A percentile compares a stretch with the other conserved stretches of the same genome.
phyloP scores from a whole-genome alignment of 2,888 invertebrate genomes.

The Cantharis rustica region DNA sequence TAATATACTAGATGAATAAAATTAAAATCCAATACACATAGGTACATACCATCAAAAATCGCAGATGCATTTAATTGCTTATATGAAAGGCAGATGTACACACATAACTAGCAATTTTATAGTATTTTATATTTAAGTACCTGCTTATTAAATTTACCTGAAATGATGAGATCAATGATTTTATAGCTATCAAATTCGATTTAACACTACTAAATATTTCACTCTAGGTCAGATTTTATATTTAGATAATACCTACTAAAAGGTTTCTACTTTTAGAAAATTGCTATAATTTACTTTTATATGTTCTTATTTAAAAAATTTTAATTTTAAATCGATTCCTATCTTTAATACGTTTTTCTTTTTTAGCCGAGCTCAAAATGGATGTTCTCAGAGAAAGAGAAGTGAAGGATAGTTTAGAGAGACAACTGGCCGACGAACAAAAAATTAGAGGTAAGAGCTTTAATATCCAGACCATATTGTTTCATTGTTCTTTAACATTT shows the following conservation, averaged over 20 bases:
- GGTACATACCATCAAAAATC: constrained; percentile 1
- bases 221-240: constrained; percentile 5
- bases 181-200: constrained; percentile 11
- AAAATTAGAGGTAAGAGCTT: constrained; percentile 87
- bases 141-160: constrained; percentile 29
- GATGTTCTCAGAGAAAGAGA: constrained; percentile 92
- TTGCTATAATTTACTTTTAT: neutral
- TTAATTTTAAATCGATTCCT: neutral
- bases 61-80: neutral
- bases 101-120: neutral
- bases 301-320: neutral
- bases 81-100: neutral
- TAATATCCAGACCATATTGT: constrained; percentile 42
- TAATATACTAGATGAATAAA: neutral
- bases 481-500: constrained; percentile 40
- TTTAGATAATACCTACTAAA: constrained; percentile 10
- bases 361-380: constrained; percentile 94
- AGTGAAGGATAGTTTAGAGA: constrained; percentile 90
- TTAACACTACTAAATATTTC: constrained; percentile 14
- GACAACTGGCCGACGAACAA: constrained; percentile 92
- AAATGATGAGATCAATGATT: constrained; percentile 22
- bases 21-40: neutral
- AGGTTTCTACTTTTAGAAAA: constrained; percentile 2
- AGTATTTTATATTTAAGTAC: constrained; percentile 12
- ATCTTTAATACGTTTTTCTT: constrained; percentile 38